These are phyloP conservation scores for Gallinago jamesoni DNA, from an alignment of 2,113 vertebrate species.

Conservation along the genomic window DNA sequence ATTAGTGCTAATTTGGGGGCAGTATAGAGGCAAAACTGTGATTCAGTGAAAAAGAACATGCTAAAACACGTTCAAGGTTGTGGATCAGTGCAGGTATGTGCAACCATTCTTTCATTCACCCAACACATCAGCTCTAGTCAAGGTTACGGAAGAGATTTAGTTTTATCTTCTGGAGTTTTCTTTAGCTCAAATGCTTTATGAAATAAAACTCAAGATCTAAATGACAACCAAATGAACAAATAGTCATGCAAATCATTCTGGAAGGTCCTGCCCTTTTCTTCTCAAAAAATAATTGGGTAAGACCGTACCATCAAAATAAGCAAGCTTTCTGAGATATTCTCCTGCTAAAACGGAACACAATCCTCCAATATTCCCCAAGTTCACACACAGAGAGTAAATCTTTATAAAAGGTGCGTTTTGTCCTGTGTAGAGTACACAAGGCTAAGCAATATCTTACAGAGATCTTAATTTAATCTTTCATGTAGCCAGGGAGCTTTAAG, in stretches of 20 bases:
- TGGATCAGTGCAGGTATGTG: background rate
- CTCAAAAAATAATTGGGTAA: background rate
- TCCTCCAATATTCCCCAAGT: background rate
- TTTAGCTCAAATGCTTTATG: background rate
- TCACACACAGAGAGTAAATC: background rate
- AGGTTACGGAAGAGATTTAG: background rate
- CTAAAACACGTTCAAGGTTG: background rate
- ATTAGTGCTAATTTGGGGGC: background rate
- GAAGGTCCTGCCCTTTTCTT: background rate
- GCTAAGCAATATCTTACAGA: background rate
- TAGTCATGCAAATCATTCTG: background rate
- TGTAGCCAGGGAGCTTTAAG: conserved; percentile 35
- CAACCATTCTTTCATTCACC: background rate
- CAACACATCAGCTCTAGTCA: background rate
- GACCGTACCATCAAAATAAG: background rate
- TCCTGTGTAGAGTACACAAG: background rate
- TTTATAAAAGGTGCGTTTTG: background rate
- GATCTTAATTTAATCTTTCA: conserved; percentile 19
- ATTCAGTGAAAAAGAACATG: background rate
- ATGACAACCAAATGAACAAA: background rate
- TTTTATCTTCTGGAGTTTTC: background rate
- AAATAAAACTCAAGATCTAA: background rate
- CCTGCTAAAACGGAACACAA: background rate
- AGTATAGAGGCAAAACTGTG: background rate
- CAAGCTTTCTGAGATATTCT: background rate